Conservation (phyloP, 2,797 vertebrate species). For the Enteromius mattozi region DNA sequence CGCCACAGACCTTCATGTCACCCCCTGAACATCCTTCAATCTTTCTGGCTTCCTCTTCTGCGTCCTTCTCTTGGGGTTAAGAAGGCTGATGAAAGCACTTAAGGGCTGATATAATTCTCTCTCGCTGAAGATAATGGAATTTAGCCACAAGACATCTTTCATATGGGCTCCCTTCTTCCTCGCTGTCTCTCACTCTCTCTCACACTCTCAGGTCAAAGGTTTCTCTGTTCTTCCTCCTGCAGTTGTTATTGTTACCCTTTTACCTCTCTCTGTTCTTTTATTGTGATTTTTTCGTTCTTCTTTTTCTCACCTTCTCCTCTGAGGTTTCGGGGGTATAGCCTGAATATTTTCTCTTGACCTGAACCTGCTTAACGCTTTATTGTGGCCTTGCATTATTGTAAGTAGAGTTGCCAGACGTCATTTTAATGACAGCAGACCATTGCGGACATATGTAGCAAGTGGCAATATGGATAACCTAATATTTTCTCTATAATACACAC, state of each 20-base stretch:
- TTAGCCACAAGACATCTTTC: constrained; percentile 44
- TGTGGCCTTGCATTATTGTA: not conserved
- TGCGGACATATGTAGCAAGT: not conserved
- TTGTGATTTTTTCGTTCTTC: constrained; percentile 2
- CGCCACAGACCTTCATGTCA: constrained; percentile 22
- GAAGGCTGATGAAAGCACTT: constrained; percentile 57
- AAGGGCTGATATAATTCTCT: constrained; percentile 56
- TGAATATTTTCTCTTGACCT: not conserved
- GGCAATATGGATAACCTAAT: not conserved
- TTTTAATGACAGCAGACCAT: not conserved
- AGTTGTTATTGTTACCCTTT: constrained; percentile 50
- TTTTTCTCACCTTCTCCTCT: constrained; percentile 2
- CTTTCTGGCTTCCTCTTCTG: constrained; percentile 16
- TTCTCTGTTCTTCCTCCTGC: constrained; percentile 35
- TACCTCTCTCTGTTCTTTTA: constrained; percentile 24
- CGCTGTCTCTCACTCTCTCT: constrained; percentile 42
- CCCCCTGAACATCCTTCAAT: constrained; percentile 30
- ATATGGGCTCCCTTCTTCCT: constrained; percentile 24
- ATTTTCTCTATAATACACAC: not conserved
- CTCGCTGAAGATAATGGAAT: constrained; percentile 57
- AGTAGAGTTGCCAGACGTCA: not conserved
- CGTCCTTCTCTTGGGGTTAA: constrained; percentile 46
- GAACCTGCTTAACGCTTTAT: not conserved
- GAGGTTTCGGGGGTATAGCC: not conserved
- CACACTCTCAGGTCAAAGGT: constrained; percentile 59